Evolutionary conservation across 2,797 vertebrate genomes (phyloP).

Genomic region (Muscicapa striata): DNA sequence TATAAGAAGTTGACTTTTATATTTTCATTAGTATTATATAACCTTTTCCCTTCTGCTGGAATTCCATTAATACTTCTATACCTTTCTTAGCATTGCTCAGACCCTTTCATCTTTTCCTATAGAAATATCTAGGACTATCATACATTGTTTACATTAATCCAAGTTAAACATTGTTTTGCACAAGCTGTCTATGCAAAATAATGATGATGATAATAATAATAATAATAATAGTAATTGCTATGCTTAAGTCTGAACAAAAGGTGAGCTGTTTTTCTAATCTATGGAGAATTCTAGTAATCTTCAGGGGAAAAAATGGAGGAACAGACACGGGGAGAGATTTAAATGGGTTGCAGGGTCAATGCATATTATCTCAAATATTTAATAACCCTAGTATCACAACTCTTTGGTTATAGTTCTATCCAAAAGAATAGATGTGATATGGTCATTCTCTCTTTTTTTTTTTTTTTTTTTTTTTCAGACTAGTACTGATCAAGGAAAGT

Average conservation of each 20-base stretch:
- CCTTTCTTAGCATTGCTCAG: not conserved
- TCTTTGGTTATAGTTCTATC: not conserved
- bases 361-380: slow-evolving; percentile 17
- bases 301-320: not conserved
- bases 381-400: not conserved
- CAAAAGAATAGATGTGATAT: not conserved
- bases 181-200: not conserved
- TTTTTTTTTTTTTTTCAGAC: not conserved
- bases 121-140: not conserved
- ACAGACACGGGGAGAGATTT: not conserved
- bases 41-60: not conserved
- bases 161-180: not conserved
- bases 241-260: not conserved
- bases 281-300: not conserved
- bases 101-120: not conserved
- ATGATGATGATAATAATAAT: not conserved
- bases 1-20: not conserved
- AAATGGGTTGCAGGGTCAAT: not conserved
- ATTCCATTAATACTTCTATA: not conserved
- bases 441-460: not conserved
- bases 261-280: not conserved
- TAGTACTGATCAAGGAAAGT: slow-evolving; percentile 2
- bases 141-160: not conserved
- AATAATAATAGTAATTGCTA: not conserved
- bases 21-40: not conserved